Evolutionary conservation across 2,113 vertebrate genomes (phyloP).

Genomic region (Coregonus clupeaformis): DNA sequence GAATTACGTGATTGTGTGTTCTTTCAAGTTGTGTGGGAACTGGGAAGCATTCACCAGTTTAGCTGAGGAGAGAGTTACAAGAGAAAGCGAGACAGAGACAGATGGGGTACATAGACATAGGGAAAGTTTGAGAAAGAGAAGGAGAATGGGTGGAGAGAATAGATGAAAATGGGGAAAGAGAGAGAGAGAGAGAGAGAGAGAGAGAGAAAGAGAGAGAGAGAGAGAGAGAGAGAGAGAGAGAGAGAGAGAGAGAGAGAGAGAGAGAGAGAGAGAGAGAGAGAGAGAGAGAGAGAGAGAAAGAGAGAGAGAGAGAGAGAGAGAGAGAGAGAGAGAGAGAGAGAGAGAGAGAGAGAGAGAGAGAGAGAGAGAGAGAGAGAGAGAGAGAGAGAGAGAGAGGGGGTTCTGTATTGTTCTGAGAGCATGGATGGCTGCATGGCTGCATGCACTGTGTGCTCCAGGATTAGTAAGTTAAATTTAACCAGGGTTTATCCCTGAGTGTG

Average conservation of each 20-base stretch:
- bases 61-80: no score
- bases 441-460: conserved; percentile 53
- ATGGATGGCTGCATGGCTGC: conserved; percentile 5
- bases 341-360: not conserved
- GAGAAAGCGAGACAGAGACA: no score
- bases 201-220: not conserved
- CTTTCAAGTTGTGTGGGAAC: no score
- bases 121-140: not conserved
- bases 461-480: conserved; percentile 78
- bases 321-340: not conserved
- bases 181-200: not conserved
- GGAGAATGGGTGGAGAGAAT: not conserved
- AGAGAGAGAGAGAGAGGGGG: not conserved
- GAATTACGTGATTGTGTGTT: no score
- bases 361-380: not conserved
- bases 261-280: not conserved
- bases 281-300: not conserved
- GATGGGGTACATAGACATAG: no score
- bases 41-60: no score
- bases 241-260: not conserved
- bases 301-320: not conserved
- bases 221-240: not conserved
- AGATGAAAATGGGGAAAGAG: not conserved
- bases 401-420: not conserved
- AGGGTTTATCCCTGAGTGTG: conserved; percentile 73